Evolutionary conservation across 2,113 vertebrate species (phyloP).

Genomic region (Platichthys flesus): DNA sequence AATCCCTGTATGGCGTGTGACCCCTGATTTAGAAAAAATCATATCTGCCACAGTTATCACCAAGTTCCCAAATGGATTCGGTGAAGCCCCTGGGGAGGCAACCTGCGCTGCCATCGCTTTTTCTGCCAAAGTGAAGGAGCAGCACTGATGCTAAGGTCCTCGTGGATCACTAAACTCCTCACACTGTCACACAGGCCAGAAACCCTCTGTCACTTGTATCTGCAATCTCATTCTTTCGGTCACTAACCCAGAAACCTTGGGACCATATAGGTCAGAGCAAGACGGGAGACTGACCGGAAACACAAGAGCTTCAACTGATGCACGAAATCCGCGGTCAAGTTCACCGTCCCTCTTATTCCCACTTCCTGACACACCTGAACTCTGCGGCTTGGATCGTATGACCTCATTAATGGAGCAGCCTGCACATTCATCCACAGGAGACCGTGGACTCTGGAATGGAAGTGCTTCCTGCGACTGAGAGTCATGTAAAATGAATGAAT

Average conservation of each 20-base stretch:
- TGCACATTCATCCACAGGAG: constrained; percentile 11
- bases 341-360: constrained; percentile 6
- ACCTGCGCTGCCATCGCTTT: constrained; percentile 27
- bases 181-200: constrained; percentile 39
- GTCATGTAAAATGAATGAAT: constrained; percentile 22
- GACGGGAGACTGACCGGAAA: constrained; percentile 31
- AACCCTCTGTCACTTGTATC: constrained; percentile 39
- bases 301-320: constrained; percentile 30
- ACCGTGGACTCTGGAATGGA: neutral
- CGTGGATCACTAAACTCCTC: constrained; percentile 57
- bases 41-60: neutral
- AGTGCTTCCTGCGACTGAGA: neutral
- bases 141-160: constrained; percentile 41
- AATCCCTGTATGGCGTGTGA: too few relatives aligned
- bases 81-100: neutral
- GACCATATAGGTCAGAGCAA: constrained; percentile 23
- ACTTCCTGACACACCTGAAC: constrained; percentile 32
- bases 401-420: constrained; percentile 25
- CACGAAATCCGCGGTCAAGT: constrained; percentile 29
- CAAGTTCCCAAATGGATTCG: constrained; percentile 10
- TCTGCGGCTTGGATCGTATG: constrained; percentile 25
- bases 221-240: constrained; percentile 47
- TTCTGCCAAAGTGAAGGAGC: constrained; percentile 29
- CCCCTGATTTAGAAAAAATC: neutral
- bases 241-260: constrained; percentile 48